These are phyloP conservation scores for Antechinus flavipes DNA, from an alignment of 2,113 vertebrate species.

Conservation along the genomic window DNA sequence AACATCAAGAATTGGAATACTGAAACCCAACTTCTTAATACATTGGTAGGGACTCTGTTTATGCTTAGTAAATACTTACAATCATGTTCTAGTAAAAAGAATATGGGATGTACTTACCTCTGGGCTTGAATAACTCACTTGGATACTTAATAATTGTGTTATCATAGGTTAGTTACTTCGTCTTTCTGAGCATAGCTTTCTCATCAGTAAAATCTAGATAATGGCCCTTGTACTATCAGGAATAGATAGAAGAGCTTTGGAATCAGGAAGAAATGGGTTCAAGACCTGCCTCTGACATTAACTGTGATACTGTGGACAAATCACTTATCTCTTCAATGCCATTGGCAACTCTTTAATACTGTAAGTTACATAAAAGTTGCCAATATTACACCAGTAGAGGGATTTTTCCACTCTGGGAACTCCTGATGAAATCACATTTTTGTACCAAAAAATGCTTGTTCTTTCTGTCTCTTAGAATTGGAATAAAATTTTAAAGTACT, in stretches of 20 bases:
- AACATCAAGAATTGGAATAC: background rate
- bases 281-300: background rate
- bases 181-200: background rate
- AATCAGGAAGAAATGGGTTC: background rate
- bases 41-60: background rate
- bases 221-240: background rate
- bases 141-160: background rate
- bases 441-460: background rate
- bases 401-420: background rate
- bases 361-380: background rate
- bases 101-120: background rate
- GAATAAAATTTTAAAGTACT: background rate
- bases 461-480: background rate
- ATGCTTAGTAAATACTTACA: background rate
- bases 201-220: too few relatives aligned
- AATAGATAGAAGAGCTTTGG: background rate
- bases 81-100: background rate
- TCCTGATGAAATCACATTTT: background rate
- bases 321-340: background rate
- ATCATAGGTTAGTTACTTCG: background rate
- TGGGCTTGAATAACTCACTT: background rate
- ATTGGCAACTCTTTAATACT: background rate
- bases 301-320: background rate
- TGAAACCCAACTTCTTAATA: background rate
- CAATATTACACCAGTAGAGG: background rate